Evolutionary conservation across 2,797 vertebrate species (phyloP), one percentile per base, ranked within the genome.

Genomic region (Sebastes vulpes): DNA sequence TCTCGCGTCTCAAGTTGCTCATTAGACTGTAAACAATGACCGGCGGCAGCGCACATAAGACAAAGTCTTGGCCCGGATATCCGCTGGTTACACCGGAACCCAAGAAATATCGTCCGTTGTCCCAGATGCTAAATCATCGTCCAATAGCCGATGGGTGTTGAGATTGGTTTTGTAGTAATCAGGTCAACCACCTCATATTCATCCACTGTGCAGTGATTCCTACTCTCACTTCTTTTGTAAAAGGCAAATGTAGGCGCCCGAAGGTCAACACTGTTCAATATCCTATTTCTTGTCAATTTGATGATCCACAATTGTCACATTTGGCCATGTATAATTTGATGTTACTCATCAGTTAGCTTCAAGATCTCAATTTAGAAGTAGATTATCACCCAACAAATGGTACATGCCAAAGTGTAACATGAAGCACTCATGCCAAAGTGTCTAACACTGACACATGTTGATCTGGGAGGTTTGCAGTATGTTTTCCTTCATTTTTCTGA

Each of bases 31-130:
- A 0, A 46, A 18, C 42, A 46, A 46, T 46, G 0, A 46, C 42
- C 0, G 14, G 42, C 3, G 6, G 6, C 42, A 0, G 16, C 16
- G 0, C 16, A 46, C 16, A 0, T 0, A 46, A 46, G 38, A 46
- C 0, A 0, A 46, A 46, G 42, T 46, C 16, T 46, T 46, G 38
- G 38, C 38, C 38, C 5, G 12, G 12, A 42, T 42, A 42, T 42
- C 12, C 38, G 14, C 38, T 42, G 0, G 38, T 0, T 42, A 6
- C 38, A 42, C 38, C 38, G 4, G 38, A 46, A 0, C 42, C 42
- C 42, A 0, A 46, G 16, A 46, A 46, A 18, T 46, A 18, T 46
- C 10, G 10, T 11, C 11, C 32, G 11, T 35, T 35, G 32, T 0
- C 32, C 10, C 10, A 35, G 32, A 35, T 11, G 32, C 32, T 35